Conservation (phyloP, 1,140 invertebrate species). For the Phocides pigmalion region DNA sequence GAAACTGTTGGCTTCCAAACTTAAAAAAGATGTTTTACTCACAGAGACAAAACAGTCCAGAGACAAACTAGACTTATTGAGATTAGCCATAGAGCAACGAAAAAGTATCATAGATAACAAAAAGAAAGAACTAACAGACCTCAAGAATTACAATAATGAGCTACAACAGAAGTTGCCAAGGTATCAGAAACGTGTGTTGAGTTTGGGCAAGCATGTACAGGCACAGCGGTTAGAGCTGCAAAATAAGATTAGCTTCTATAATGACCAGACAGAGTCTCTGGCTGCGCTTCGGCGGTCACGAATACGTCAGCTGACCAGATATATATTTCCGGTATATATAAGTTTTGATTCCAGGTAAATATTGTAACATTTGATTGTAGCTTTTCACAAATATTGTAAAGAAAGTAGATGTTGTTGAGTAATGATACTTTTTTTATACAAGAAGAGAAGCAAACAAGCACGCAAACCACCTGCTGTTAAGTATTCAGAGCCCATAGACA, state of each 20-base stretch:
- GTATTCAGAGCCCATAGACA: no score
- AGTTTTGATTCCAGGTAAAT: constrained; percentile 71
- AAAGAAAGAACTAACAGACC: constrained; percentile 79
- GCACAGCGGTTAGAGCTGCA: constrained; percentile 82
- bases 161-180: constrained; percentile 84
- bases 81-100: constrained; percentile 86
- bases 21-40: constrained; percentile 85
- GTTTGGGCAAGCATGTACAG: constrained; percentile 85
- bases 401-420: no score
- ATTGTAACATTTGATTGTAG: neutral
- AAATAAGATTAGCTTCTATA: constrained; percentile 79
- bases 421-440: no score
- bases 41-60: constrained; percentile 86
- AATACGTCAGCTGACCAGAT: constrained; percentile 88
- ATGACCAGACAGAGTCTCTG: constrained; percentile 84
- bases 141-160: constrained; percentile 85
- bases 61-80: constrained; percentile 86
- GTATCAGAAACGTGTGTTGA: constrained; percentile 86
- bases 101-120: constrained; percentile 85
- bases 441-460: no score
- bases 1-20: constrained; percentile 83
- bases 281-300: constrained; percentile 86
- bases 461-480: no score
- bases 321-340: constrained; percentile 90
- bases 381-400: no score